Base-by-base conservation (phyloP, 2,113 vertebrate genomes). In the Mesitornis unicolor region DNA sequence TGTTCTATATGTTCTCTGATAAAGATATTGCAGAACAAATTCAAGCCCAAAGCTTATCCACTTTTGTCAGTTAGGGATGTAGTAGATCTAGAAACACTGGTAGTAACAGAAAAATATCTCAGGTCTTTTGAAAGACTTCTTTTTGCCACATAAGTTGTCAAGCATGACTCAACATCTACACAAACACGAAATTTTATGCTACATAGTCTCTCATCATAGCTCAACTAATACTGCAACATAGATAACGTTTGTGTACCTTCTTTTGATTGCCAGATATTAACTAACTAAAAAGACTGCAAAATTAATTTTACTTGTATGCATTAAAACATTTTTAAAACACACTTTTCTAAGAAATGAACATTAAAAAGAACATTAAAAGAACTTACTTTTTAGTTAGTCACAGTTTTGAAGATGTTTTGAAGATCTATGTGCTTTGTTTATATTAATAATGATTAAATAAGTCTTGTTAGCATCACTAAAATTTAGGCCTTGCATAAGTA, bases 101-200 rank as follows among this genome's bases (percentile, higher is more conserved):
- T 2, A 57, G 7, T 6, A 93, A 24, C 7, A 60, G 9, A 12
- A 36, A 51, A 88, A 79, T 71, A 0, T 0, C 6, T 5, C 1
- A 13, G 24, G 5, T 2, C 47, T 69, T 84, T 69, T 87, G 26
- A 8, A 78, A 85, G 7, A 40, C 36, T 53, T 16, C 6, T 36
- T 87, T 63, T 88, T 78, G 18, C n/a, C 21, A 42, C 5, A 4
- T 40, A 65, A 31, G 10, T 57, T 57, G 8, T 60, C 43, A 60
- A 40, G 25, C 10, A 28, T 40, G 19, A 48, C 24, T 69, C 35
- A 33, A 14, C 42, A 56, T 12, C n/a, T 8, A 36, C 25, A 38
- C 20, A 35, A 13, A n/a, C 3, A 28, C 13, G 29, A 5, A 79
- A 67, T 20, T 31, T 25, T 36, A 3, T 28, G 9, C 8, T 68